These are phyloP conservation scores for Tetramorium simillimum DNA, from an alignment of 1,140 invertebrate species.

Conservation along the genomic window DNA sequence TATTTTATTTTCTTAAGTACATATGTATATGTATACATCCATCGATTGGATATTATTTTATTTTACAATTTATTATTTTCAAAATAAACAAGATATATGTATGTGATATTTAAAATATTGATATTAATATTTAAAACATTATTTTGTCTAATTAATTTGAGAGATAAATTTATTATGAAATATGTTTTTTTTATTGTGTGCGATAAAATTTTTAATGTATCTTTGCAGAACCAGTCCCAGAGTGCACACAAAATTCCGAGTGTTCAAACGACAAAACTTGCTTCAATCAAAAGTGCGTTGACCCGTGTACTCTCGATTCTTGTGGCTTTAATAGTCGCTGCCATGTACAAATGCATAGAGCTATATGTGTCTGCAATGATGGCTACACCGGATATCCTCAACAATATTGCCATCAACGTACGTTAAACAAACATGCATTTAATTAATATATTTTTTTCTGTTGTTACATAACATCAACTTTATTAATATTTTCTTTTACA, in stretches of 20 bases:
- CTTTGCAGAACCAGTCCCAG: constrained; percentile 87
- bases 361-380: constrained; percentile 93
- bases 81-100: neutral
- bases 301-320: constrained; percentile 90
- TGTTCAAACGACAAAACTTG: constrained; percentile 94
- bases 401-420: constrained; percentile 91
- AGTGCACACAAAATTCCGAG: constrained; percentile 92
- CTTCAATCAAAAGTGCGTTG: constrained; percentile 90
- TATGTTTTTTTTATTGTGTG: neutral
- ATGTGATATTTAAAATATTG: neutral
- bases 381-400: constrained; percentile 95
- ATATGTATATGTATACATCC: no score
- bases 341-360: constrained; percentile 92
- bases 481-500: constrained; percentile 77
- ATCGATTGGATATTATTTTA: neutral
- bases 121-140: neutral
- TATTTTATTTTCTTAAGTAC: no score
- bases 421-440: constrained; percentile 66
- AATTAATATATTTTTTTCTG: neutral
- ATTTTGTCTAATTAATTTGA: neutral
- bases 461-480: neutral
- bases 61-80: no score
- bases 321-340: constrained; percentile 94
- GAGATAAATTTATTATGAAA: neutral
- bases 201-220: constrained; percentile 28